These are phyloP conservation scores for Psettodes erumei DNA, from an alignment of 2,113 vertebrate genomes.

Conservation along the genomic window DNA sequence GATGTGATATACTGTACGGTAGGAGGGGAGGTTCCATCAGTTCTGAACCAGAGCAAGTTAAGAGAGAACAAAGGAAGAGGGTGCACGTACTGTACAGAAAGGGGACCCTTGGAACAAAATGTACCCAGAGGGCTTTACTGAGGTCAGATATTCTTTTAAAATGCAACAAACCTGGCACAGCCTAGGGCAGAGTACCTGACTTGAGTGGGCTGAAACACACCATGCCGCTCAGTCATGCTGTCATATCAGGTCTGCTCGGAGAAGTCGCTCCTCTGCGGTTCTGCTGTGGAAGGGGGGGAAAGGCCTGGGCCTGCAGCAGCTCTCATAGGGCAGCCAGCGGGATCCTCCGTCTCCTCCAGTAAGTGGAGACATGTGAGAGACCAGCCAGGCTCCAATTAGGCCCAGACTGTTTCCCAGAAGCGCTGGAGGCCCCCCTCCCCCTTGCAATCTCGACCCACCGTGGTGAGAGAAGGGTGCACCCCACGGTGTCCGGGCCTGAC, in stretches of 20 bases:
- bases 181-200: slow-evolving; percentile 18
- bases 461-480: slow-evolving; percentile 61
- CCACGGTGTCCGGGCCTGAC: slow-evolving; percentile 67
- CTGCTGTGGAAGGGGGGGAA: slow-evolving; percentile 48
- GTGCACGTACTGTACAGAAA: slow-evolving; percentile 7
- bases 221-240: slow-evolving; percentile 30
- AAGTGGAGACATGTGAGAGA: slow-evolving; percentile 82
- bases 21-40: not conserved
- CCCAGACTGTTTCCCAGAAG: slow-evolving; percentile 79
- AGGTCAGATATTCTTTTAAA: not conserved
- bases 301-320: slow-evolving; percentile 47
- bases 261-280: slow-evolving; percentile 52
- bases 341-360: slow-evolving; percentile 69
- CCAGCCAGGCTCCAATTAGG: slow-evolving; percentile 75
- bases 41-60: not conserved
- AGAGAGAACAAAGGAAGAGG: slow-evolving; percentile 38
- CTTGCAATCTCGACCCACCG: slow-evolving; percentile 61
- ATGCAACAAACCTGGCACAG: not conserved
- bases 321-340: slow-evolving; percentile 53
- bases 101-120: slow-evolving; percentile 39
- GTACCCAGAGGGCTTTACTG: not conserved
- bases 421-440: slow-evolving; percentile 63
- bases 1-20: slow-evolving; percentile 28
- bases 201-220: slow-evolving; percentile 23
- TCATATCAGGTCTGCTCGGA: slow-evolving; percentile 36